Conservation (phyloP, 2,113 vertebrate species). For the Syrrhaptes paradoxus region DNA sequence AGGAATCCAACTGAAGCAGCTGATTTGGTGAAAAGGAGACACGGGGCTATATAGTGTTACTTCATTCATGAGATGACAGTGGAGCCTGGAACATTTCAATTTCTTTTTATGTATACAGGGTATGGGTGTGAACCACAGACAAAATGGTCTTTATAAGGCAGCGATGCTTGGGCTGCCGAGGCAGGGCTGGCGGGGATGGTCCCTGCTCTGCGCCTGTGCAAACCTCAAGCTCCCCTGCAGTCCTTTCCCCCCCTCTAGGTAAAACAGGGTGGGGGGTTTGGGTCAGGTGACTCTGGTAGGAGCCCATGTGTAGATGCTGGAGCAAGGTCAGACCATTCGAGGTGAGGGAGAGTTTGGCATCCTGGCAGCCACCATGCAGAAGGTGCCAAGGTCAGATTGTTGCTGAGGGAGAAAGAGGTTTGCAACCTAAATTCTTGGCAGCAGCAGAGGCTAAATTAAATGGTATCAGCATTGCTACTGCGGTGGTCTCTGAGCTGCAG, state of each 20-base stretch:
- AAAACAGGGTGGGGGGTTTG: too few relatives aligned
- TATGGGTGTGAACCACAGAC: not conserved
- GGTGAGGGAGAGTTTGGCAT: fast-evolving
- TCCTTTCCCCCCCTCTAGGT: fast-evolving
- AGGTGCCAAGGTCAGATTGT: not conserved
- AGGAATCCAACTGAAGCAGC: not conserved
- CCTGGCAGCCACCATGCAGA: not conserved
- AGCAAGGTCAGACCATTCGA: fast-evolving
- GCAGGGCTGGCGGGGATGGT: not conserved
- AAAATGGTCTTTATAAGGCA: slow-evolving; percentile 42
- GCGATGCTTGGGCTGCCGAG: fast-evolving
- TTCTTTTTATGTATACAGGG: not conserved
- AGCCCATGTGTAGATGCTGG: fast-evolving
- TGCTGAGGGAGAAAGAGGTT: not conserved
- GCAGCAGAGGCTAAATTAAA: not conserved
- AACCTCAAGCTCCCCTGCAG: fast-evolving
- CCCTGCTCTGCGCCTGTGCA: fast-evolving
- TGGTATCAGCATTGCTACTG: fast-evolving
- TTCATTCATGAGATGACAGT: not conserved
- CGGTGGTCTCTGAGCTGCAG: fast-evolving
- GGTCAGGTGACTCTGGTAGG: not conserved
- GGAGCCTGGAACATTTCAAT: slow-evolving; percentile 26
- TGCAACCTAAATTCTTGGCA: not conserved
- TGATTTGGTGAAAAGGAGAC: not conserved
- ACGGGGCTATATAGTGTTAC: not conserved